Evolutionary conservation across 2,113 vertebrate genomes (phyloP), one percentile per base, ranked within the genome.

Genomic region (Epinephelus moara): DNA sequence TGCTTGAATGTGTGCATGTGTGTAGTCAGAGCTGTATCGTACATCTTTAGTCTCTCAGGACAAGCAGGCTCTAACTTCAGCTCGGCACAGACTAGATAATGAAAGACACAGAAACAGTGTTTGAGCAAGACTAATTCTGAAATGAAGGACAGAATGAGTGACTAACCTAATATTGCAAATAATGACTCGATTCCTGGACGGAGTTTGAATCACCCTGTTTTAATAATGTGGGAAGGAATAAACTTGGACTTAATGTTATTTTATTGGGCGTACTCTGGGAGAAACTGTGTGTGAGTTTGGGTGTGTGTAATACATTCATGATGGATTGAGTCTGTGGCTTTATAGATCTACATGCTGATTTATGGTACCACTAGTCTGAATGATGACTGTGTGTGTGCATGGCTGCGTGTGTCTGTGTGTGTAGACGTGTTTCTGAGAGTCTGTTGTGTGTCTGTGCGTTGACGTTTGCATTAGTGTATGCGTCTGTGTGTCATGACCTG

Each of bases 281-380:
- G 56, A 30, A 66, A 18, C 23, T 23, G 40, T 55, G 10, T 49
- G 27, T 30, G 62, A 21, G 23, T 67, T 60, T 73, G 78, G 30
- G 23, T 57, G 47, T 45, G 53, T 72, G 30, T 61, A 67, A 62
- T 80, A 42, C 5, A n/a, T 72, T 56, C 60, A 30, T 67, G 79
- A 82, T 75, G 56, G 50, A 88, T 63, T 57, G 53, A 66, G 57
- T 57, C 13, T 33, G 30, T n/a, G 18, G 56, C 10, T 70, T 66
- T 74, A 78, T 52, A 56, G 72, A 75, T 70, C 55, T 64, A 30
- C 63, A 47, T 23, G 70, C 17, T 82, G 81, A 86, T 74, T 70
- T 87, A 85, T 83, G 49, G 55, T 6, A 1, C 50, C 47, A 59
- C 52, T 7, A 45, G 40, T 73, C 40, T 25, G 49, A 56, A 70